Conservation (phyloP, 2,888 invertebrate genomes). For the Sceliomorpha sp. region DNA sequence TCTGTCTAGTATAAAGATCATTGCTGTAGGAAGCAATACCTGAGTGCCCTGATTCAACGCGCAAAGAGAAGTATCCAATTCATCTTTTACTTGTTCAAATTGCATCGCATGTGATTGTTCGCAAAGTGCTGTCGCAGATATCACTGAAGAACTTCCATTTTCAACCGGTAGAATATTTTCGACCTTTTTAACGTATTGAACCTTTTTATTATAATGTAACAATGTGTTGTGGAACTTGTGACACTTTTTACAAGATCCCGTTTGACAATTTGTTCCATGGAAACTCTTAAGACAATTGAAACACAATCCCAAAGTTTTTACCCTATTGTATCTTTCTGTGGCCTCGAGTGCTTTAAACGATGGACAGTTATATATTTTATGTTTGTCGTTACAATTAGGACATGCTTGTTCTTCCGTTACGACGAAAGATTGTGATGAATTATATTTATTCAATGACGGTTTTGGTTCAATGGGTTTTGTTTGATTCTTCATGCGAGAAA, state of each 20-base stretch:
- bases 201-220: neutral
- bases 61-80: neutral
- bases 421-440: neutral
- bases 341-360: neutral
- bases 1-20: no score
- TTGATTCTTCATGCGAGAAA: neutral
- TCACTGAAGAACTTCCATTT: slow-evolving; percentile 1
- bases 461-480: neutral
- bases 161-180: neutral
- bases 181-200: neutral
- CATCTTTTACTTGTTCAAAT: slow-evolving; percentile 1
- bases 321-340: neutral
- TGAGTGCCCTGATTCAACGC: no score
- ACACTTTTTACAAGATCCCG: neutral
- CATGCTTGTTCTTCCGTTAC: neutral
- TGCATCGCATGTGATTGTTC: neutral
- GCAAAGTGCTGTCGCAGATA: neutral
- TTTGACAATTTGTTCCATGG: slow-evolving; percentile 1
- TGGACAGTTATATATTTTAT: neutral
- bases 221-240: neutral
- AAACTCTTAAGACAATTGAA: slow-evolving; percentile 1
- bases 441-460: neutral
- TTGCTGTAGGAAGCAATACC: no score
- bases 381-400: slow-evolving; percentile 1
- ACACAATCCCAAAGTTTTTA: neutral